Conservation (phyloP, 2,113 vertebrate species). For the Girardinichthys multiradiatus region DNA sequence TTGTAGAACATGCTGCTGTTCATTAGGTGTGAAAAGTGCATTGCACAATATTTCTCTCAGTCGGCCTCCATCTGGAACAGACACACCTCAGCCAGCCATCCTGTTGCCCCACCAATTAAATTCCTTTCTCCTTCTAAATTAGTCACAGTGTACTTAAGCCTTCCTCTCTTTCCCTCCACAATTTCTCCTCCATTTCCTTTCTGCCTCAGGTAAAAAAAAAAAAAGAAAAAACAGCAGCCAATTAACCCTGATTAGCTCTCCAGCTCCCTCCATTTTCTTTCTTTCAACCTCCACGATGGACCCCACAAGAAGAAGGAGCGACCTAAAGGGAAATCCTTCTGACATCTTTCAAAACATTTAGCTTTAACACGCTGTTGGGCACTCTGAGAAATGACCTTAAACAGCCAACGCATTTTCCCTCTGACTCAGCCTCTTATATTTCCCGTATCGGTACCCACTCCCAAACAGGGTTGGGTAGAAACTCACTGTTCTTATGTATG, state of each 20-base stretch:
- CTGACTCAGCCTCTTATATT: conserved; percentile 47
- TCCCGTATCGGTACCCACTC: conserved; percentile 22
- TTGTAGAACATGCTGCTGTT: conserved; percentile 76
- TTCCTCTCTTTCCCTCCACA: conserved; percentile 26
- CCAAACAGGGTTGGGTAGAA: conserved; percentile 42
- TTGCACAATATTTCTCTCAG: conserved; percentile 47
- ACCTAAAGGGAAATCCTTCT: conserved; percentile 28
- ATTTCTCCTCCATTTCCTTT: conserved; percentile 56
- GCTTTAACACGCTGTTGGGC: conserved; percentile 8
- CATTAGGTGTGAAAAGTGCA: conserved; percentile 78
- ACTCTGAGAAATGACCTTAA: conserved; percentile 36
- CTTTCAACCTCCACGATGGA: conserved; percentile 49
- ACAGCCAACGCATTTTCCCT: conserved; percentile 50
- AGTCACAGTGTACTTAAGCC: conserved; percentile 26
- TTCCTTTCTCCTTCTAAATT: conserved; percentile 21
- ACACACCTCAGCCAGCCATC: conserved; percentile 52
- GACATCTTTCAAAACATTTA: conserved; percentile 52
- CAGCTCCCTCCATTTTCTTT: conserved; percentile 40
- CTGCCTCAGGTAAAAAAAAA: conserved; percentile 69
- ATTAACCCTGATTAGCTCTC: conserved; percentile 81
- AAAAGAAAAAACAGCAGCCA: conserved; percentile 76
- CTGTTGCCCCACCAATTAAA: conserved; percentile 23
- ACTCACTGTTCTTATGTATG: conserved; percentile 22
- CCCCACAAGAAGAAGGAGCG: conserved; percentile 47
- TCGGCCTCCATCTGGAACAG: conserved; percentile 34